These are phyloP conservation scores for Parotocinclus haroldoi DNA, from an alignment of 2,797 vertebrate species.

Conservation along the genomic window DNA sequence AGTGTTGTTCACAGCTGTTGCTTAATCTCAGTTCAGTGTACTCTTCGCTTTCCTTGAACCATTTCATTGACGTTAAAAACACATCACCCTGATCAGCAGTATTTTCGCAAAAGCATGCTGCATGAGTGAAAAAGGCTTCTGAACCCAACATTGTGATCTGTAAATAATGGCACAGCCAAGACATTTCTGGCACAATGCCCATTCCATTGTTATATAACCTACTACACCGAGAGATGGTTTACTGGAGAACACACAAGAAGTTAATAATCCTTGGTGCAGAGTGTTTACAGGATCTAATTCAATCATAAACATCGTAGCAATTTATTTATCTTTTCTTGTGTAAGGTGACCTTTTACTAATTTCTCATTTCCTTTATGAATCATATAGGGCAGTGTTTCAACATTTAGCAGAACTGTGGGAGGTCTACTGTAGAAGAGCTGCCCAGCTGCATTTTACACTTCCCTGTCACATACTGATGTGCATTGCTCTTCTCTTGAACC, in stretches of 20 bases:
- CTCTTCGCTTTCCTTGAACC: conserved; percentile 14
- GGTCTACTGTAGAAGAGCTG: conserved; percentile 23
- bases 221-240: conserved; percentile 24
- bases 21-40: conserved; percentile 20
- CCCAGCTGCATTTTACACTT: conserved; percentile 37
- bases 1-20: conserved; percentile 31
- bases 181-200: conserved; percentile 22
- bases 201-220: conserved; percentile 38
- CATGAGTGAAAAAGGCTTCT: conserved; percentile 24
- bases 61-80: conserved; percentile 23
- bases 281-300: conserved; percentile 32
- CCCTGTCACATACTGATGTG: conserved; percentile 24
- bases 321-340: conserved; percentile 27
- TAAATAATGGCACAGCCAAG: conserved; percentile 18
- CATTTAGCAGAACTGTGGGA: conserved; percentile 18
- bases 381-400: background rate
- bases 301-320: background rate
- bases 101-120: conserved; percentile 21
- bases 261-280: conserved; percentile 25
- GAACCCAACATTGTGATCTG: conserved; percentile 9
- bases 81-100: background rate
- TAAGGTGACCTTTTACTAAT: conserved; percentile 17
- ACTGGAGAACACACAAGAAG: conserved; percentile 30
- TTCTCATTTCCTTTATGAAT: conserved; percentile 12
- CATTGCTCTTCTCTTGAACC: conserved; percentile 23